Evolutionary conservation across 2,888 invertebrate species (phyloP).

Genomic region (Lepidocyrtinus sp.): DNA sequence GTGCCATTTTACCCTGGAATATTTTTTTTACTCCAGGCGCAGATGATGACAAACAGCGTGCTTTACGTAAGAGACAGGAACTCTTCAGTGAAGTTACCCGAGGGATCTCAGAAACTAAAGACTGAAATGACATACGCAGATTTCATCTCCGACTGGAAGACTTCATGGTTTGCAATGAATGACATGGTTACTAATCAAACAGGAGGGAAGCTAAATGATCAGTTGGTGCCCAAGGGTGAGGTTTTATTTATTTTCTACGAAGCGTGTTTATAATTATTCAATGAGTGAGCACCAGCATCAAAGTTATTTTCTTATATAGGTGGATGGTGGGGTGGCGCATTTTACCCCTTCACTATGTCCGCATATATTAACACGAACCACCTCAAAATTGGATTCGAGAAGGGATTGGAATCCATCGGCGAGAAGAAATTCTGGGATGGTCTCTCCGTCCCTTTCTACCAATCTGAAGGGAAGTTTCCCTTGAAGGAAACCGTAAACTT

Average conservation of each 20-base stretch:
- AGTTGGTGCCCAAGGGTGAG: slow-evolving; percentile 63
- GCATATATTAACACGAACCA: slow-evolving; percentile 63
- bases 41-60: slow-evolving; percentile 55
- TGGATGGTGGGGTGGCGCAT: slow-evolving; percentile 66
- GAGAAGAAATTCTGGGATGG: slow-evolving; percentile 61
- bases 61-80: slow-evolving; percentile 55
- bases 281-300: no score
- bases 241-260: no score
- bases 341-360: slow-evolving; percentile 62
- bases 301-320: slow-evolving; percentile 38
- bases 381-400: slow-evolving; percentile 53
- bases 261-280: no score
- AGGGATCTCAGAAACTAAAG: slow-evolving; percentile 64
- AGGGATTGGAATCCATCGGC: slow-evolving; percentile 50
- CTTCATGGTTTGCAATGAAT: slow-evolving; percentile 62
- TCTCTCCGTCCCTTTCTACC: slow-evolving; percentile 50
- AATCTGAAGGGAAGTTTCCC: slow-evolving; percentile 58
- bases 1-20: background rate
- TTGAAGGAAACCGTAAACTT: slow-evolving; percentile 47
- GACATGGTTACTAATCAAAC: slow-evolving; percentile 59
- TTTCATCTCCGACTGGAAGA: slow-evolving; percentile 64
- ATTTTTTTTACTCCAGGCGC: slow-evolving; percentile 17
- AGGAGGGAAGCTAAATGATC: slow-evolving; percentile 58
- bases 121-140: slow-evolving; percentile 63
- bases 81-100: slow-evolving; percentile 50